These are phyloP conservation scores for Stegana nigrithorax DNA, from an alignment of 2,888 invertebrate genomes.

Conservation along the genomic window DNA sequence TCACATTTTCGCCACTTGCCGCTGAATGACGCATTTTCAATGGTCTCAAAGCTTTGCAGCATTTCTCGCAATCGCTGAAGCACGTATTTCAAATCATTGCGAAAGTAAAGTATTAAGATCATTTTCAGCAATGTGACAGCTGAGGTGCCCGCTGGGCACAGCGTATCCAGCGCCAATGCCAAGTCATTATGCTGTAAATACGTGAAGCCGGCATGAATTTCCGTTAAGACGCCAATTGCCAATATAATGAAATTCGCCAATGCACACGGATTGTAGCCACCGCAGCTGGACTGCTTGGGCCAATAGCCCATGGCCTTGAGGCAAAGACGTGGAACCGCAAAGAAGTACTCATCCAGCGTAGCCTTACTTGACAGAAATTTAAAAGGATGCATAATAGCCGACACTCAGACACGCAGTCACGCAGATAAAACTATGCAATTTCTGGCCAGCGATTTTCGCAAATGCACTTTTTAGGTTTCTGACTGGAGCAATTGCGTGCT, in stretches of 20 bases:
- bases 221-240: conserved; percentile 50
- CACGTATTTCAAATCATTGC: conserved; percentile 42
- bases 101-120: conserved; percentile 45
- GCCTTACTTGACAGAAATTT: conserved; percentile 39
- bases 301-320: conserved; percentile 51
- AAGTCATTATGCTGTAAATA: conserved; percentile 27
- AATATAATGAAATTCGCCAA: conserved; percentile 42
- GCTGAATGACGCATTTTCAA: neutral
- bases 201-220: conserved; percentile 49
- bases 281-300: conserved; percentile 34
- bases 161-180: conserved; percentile 48
- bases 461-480: too few species aligned
- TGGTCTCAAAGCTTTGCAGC: conserved; percentile 28
- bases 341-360: conserved; percentile 44
- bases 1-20: neutral
- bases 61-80: conserved; percentile 31
- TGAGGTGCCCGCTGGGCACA: conserved; percentile 57
- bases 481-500: too few species aligned
- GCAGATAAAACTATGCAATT: too few species aligned
- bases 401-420: too few species aligned
- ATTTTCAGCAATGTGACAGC: conserved; percentile 58
- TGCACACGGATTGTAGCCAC: conserved; percentile 25
- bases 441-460: too few species aligned
- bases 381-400: conserved; percentile 19
- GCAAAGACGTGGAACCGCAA: conserved; percentile 47